A percentile compares a stretch with the other conserved stretches of the same genome.
Conservation (phyloP, 2,888 invertebrate genomes). For the Stenolophus ochropezus region DNA sequence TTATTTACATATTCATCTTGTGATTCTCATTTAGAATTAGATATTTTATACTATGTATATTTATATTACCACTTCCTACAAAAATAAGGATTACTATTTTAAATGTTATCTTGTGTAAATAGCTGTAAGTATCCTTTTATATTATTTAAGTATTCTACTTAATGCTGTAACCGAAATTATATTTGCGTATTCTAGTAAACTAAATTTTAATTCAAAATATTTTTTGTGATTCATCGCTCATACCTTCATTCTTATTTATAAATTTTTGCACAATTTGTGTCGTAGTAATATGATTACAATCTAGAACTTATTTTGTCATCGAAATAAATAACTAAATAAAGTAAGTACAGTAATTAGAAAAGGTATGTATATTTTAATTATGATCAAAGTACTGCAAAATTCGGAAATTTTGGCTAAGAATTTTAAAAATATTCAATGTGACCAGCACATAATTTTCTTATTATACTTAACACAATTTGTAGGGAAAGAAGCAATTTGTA, state of each 20-base stretch:
- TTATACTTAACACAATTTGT: no score
- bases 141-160: slow-evolving; percentile 4
- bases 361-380: not conserved
- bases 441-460: no score
- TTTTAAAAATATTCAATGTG: no score
- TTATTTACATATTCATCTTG: slow-evolving; percentile 49
- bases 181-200: not conserved
- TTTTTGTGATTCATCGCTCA: slow-evolving; percentile 23
- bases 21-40: slow-evolving; percentile 40
- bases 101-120: slow-evolving; percentile 17
- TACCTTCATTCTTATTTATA: slow-evolving; percentile 31
- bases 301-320: not conserved
- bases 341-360: not conserved
- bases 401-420: no score
- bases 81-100: slow-evolving; percentile 4
- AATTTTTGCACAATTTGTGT: slow-evolving; percentile 6
- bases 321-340: no score
- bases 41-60: slow-evolving; percentile 59
- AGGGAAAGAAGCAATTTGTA: no score
- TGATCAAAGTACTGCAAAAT: no score
- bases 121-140: not conserved
- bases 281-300: not conserved
- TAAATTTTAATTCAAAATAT: slow-evolving; percentile 9
- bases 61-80: slow-evolving; percentile 12
- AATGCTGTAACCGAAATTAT: not conserved